Evolutionary conservation across 2,888 invertebrate genomes (phyloP), one percentile per base, ranked within the genome.

Genomic region (Orchestes rusci): DNA sequence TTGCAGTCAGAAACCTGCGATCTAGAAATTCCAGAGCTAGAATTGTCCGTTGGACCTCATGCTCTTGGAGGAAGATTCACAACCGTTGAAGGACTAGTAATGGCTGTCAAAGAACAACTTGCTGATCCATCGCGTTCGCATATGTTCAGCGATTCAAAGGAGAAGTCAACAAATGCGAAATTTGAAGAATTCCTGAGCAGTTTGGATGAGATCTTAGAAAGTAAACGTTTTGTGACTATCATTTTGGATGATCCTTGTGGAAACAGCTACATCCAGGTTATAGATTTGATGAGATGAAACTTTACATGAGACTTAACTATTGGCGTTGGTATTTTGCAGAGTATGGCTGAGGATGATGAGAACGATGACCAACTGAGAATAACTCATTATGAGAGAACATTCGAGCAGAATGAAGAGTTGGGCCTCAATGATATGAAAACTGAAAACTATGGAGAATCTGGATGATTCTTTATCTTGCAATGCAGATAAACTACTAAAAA

Each of bases 341-440:
- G 88, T 60, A 67, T 91, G 1, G 72, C 71, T 23, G 84, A 84
- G 13, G 76, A 76, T 16, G 76, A 78, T 45, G 66, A 71, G n/a
- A 45, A 58, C 0, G 92, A 92, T 62, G 77, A 79, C 0, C 75
- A 77, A 47, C 70, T 99, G 51, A 80, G 71, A 48, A 78, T 94
- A 12, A 79, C 73, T 0, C 77, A 80, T 27, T 99, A 96, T 66
- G 84, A 86, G 43, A 73, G 99, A 35, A 77, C 72, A 0, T 85
- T 75, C 60, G 93, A 96, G 5, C 94, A 99, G 64, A 93, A 99
- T 63, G 99, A 99, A 44, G 88, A 91, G 39, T 72, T 99, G 2
- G 99, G 99, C 0, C 67, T 97, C 16, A 95, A 93, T 63, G 95
- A 97, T 64, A 94, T 97, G 80, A 91, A 88, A 68, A 89, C 90